Evolutionary conservation across 2,113 vertebrate species (phyloP).

Genomic region (cattle (Bos taurus)): DNA sequence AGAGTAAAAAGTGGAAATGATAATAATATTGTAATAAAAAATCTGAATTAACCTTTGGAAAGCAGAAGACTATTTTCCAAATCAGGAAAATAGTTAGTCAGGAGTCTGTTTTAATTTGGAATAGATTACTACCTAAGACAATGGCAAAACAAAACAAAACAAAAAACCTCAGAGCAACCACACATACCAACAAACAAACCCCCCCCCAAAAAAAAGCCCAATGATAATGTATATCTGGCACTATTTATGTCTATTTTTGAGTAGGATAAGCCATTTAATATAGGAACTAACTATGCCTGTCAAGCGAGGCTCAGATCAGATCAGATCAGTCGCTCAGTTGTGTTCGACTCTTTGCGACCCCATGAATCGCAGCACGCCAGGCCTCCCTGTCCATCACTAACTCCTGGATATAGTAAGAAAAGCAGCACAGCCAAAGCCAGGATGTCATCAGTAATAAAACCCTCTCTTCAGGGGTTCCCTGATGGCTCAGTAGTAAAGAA

Average conservation of each 20-base stretch:
- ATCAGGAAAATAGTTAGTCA: not conserved
- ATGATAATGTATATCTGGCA: not conserved
- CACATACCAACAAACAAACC: not conserved
- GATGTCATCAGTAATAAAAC: not conserved
- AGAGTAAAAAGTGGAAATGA: not conserved
- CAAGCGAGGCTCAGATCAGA: not conserved
- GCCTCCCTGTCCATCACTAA: no score
- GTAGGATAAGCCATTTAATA: not conserved
- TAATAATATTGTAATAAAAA: conserved; percentile 28
- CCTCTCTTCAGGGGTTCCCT: not conserved
- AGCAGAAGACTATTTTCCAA: conserved; percentile 6
- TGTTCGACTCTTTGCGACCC: no score
- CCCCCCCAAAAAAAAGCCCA: not conserved
- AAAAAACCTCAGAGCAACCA: not conserved
- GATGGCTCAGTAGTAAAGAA: not conserved
- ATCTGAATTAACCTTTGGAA: conserved; percentile 25
- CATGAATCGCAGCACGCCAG: no score
- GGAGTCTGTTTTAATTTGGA: conserved; percentile 14
- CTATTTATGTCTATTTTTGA: not conserved
- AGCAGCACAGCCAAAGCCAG: not conserved
- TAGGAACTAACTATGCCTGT: not conserved
- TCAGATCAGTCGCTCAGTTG: no score
- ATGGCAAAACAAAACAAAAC: not conserved
- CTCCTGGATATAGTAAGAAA: not conserved
- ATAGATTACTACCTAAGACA: not conserved